A percentile compares a stretch with the other conserved stretches of the same genome.
Evolutionary conservation across 2,888 invertebrate species (phyloP).

Genomic region (Limnephilus rhombicus): DNA sequence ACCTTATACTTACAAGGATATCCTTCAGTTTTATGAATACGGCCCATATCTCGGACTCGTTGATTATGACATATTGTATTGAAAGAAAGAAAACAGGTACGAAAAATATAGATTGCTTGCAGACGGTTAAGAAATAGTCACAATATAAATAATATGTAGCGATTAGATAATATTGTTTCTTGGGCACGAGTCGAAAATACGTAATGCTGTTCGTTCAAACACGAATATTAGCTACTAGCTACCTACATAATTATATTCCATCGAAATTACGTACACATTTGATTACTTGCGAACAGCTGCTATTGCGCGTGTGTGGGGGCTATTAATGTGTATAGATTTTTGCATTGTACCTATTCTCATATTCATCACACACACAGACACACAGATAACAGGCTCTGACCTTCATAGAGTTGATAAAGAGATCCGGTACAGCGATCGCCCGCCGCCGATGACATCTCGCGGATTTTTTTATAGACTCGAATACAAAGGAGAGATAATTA

Average conservation of each 20-base stretch:
- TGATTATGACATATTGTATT: not conserved
- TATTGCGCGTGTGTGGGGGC: not conserved
- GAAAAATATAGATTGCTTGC: not conserved
- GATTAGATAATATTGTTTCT: not conserved
- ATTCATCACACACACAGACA: not conserved
- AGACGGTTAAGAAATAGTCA: not conserved
- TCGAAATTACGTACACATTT: not conserved
- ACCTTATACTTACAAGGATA: no score
- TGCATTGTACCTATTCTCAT: not conserved
- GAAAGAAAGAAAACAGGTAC: not conserved
- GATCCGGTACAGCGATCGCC: conserved; percentile 31
- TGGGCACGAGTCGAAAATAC: not conserved
- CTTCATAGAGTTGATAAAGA: conserved; percentile 33
- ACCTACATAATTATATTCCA: not conserved
- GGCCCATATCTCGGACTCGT: not conserved
- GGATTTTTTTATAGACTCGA: conserved; percentile 6
- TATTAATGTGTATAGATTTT: not conserved
- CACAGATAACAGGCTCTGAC: conserved; percentile 11
- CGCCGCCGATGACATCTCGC: conserved; percentile 26
- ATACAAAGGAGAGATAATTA: conserved; percentile 22
- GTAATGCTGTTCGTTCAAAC: not conserved
- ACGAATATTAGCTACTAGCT: not conserved
- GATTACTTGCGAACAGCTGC: conserved; percentile 6
- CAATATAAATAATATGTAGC: not conserved
- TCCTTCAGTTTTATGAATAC: no score